phyloP scores from a whole-genome alignment of 2,113 vertebrate species.

The Pyrgilauda ruficollis region DNA sequence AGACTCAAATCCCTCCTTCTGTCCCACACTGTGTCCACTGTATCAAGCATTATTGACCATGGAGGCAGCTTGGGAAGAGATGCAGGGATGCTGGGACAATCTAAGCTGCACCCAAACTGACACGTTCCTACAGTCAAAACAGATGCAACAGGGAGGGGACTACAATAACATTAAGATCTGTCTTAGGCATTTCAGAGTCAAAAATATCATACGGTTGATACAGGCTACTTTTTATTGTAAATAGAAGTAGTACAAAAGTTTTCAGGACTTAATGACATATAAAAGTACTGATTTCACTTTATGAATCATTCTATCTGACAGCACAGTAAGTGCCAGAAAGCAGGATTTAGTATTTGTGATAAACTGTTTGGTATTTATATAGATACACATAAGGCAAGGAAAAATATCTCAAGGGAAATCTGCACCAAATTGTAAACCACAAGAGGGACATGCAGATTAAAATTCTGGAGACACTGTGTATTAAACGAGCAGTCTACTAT shows the following conservation, averaged over 20 bases:
- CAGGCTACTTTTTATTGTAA: not conserved
- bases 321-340: not conserved
- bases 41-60: not conserved
- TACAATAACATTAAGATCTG: not conserved
- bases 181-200: not conserved
- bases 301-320: not conserved
- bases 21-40: fast-evolving
- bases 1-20: not conserved
- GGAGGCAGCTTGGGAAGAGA: not conserved
- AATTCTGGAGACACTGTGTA: conserved; percentile 19
- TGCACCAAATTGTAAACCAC: conserved; percentile 39
- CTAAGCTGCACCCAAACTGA: not conserved
- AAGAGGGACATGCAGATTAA: conserved; percentile 6
- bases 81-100: not conserved
- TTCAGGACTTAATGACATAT: not conserved
- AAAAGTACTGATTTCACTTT: not conserved
- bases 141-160: not conserved
- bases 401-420: conserved; percentile 45
- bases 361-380: not conserved
- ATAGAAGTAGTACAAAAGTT: not conserved
- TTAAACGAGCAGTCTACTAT: conserved; percentile 26
- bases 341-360: not conserved
- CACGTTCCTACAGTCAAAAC: fast-evolving
- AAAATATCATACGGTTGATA: not conserved
- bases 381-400: not conserved